phyloP scores from a whole-genome alignment of 2,797 vertebrate genomes.

The Calcarius lapponicus region DNA sequence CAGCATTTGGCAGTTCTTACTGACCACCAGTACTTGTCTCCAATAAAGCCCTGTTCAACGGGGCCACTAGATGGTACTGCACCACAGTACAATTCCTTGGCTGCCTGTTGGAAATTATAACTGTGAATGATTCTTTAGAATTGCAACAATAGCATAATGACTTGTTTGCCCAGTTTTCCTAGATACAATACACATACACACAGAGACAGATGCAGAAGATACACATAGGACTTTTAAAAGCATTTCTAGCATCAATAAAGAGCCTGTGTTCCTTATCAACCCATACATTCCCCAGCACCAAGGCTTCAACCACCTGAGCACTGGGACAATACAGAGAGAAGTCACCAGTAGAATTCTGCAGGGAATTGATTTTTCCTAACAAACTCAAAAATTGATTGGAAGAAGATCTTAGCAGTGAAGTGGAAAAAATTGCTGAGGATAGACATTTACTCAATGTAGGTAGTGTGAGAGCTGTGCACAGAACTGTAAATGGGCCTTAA shows the following conservation, averaged over 20 bases:
- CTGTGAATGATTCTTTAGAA: background rate
- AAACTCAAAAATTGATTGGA: background rate
- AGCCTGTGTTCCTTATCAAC: background rate
- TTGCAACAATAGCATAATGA: background rate
- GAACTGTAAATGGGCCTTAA: background rate
- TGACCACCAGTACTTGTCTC: background rate
- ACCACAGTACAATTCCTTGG: background rate
- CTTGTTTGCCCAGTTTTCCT: background rate
- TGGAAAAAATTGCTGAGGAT: background rate
- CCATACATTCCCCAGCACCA: background rate
- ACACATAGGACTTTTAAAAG: background rate
- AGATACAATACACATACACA: background rate
- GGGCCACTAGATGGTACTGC: conserved; percentile 69
- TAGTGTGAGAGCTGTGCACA: background rate
- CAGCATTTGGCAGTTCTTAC: background rate
- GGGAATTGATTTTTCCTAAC: background rate
- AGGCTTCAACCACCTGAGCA: background rate
- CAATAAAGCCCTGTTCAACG: background rate
- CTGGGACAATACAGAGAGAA: background rate
- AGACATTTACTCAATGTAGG: background rate
- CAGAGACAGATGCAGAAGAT: background rate
- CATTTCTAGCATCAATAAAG: background rate
- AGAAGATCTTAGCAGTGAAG: background rate
- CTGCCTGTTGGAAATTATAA: background rate
- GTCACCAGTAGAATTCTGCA: background rate